Evolutionary conservation across 2,797 vertebrate species (phyloP).

Genomic region (Stomatorhinus walkeri): DNA sequence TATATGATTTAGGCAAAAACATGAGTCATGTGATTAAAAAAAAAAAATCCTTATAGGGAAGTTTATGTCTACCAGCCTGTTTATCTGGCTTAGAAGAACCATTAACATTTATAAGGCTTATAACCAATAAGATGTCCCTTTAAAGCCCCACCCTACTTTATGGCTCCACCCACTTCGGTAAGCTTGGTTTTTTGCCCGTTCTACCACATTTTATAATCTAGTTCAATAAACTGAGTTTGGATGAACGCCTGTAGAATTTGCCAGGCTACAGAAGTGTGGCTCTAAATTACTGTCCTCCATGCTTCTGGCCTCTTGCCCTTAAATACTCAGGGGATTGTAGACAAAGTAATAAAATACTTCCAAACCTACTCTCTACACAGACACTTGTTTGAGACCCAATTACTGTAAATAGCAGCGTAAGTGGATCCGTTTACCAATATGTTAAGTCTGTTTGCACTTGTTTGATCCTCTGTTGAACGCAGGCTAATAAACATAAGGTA

Average conservation of each 20-base stretch:
- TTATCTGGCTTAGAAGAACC: not conserved
- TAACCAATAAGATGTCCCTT: not conserved
- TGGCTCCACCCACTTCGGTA: not conserved
- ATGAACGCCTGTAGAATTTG: not conserved
- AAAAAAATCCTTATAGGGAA: not conserved
- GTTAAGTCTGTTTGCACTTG: not conserved
- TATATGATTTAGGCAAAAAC: not conserved
- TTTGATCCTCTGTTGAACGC: not conserved
- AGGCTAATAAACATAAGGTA: slow-evolving; percentile 4
- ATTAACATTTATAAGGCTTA: not conserved
- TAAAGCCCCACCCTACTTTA: not conserved
- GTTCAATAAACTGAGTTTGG: slow-evolving; percentile 17
- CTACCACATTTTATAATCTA: slow-evolving; percentile 14
- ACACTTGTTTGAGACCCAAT: not conserved
- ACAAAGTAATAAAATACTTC: slow-evolving; percentile 6
- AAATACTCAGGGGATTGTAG: not conserved
- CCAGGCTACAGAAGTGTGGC: not conserved
- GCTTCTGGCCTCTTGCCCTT: not conserved
- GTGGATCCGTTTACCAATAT: not conserved
- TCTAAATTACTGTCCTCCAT: not conserved
- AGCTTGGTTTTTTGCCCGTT: not conserved
- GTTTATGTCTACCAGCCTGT: not conserved
- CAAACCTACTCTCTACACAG: not conserved
- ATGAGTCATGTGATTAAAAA: not conserved
- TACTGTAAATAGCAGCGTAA: not conserved